These are phyloP conservation scores for Phragmatobia fuliginosa DNA, from an alignment of 2,888 invertebrate species.

Conservation along the genomic window DNA sequence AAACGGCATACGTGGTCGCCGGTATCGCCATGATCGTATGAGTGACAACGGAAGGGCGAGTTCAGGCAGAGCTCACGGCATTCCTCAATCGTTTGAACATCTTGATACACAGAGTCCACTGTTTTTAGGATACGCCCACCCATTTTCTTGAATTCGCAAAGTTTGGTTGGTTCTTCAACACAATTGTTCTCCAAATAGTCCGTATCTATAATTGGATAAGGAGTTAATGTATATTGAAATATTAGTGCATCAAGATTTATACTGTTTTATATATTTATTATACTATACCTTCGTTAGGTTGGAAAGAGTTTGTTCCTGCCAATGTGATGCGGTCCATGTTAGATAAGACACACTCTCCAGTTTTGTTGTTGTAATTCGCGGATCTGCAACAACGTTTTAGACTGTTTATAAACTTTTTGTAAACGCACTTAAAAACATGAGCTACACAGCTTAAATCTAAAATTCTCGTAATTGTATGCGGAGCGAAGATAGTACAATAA, in stretches of 20 bases:
- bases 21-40: slow-evolving; percentile 97
- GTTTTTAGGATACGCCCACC: slow-evolving; percentile 96
- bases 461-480: slow-evolving; percentile 39
- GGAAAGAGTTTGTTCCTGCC: slow-evolving; percentile 93
- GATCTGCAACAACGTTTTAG: slow-evolving; percentile 89
- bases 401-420: slow-evolving; percentile 60
- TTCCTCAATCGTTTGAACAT: slow-evolving; percentile 94
- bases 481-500: too few species aligned
- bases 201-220: slow-evolving; percentile 69
- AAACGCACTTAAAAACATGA: not conserved
- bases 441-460: slow-evolving; percentile 53
- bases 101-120: slow-evolving; percentile 97
- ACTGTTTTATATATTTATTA: slow-evolving; percentile 20
- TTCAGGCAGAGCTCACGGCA: slow-evolving; percentile 95
- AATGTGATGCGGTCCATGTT: slow-evolving; percentile 97
- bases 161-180: slow-evolving; percentile 96
- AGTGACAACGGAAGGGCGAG: slow-evolving; percentile 96
- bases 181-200: slow-evolving; percentile 97
- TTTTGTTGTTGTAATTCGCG: slow-evolving; percentile 95
- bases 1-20: slow-evolving; percentile 97
- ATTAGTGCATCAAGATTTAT: not conserved
- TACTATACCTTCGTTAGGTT: slow-evolving; percentile 87
- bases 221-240: not conserved
- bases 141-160: slow-evolving; percentile 97
- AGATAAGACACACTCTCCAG: slow-evolving; percentile 94